Evolutionary conservation across 1,140 invertebrate genomes (phyloP).

Genomic region (Drosophila sp.): DNA sequence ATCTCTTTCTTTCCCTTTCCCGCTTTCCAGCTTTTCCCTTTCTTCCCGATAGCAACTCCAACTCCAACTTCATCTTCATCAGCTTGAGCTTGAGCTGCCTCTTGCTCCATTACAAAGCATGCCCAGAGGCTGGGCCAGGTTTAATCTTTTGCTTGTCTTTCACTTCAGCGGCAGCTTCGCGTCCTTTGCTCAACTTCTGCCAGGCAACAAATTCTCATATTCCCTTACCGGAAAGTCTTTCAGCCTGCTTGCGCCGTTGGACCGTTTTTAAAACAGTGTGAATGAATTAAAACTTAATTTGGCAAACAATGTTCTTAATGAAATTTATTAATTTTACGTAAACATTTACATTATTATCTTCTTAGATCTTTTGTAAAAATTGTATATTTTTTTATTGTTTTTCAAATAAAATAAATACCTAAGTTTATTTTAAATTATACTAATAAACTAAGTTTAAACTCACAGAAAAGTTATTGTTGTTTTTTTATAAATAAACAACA

Average conservation of each 20-base stretch:
- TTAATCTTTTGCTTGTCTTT: constrained; percentile 81
- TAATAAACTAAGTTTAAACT: no score
- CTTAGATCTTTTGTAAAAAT: no score
- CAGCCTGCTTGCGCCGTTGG: background rate
- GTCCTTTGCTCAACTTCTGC: constrained; percentile 16
- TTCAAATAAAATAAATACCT: no score
- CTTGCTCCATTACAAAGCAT: constrained; percentile 71
- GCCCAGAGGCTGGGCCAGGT: constrained; percentile 72
- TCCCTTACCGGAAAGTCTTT: background rate
- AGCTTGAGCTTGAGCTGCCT: constrained; percentile 27
- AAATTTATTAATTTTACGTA: no score
- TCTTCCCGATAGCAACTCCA: background rate
- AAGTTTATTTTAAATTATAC: no score
- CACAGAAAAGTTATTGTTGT: no score
- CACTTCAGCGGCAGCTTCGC: constrained; percentile 39
- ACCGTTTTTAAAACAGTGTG: no score
- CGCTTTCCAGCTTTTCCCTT: background rate
- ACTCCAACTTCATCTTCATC: constrained; percentile 4
- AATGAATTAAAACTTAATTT: no score
- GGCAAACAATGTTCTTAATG: no score
- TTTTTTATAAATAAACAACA: no score
- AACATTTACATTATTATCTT: no score
- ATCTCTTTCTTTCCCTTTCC: background rate
- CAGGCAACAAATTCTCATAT: background rate
- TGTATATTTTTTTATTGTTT: no score